Conservation (phyloP, 2,113 vertebrate genomes). For the Phalacrocorax aristotelis region DNA sequence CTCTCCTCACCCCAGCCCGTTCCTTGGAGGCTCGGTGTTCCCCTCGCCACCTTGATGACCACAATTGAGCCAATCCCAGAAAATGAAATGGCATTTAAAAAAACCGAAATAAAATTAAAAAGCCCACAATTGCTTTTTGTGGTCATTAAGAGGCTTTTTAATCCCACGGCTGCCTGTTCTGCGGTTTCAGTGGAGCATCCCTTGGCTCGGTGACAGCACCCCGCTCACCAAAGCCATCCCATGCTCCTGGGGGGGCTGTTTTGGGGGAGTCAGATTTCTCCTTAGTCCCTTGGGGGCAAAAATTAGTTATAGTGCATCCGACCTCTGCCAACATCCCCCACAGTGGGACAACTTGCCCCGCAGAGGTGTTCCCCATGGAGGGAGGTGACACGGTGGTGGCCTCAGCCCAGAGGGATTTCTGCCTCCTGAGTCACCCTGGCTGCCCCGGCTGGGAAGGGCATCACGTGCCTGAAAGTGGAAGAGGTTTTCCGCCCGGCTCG, state of each 20-base stretch:
- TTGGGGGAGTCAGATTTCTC: not conserved
- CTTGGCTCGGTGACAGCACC: not conserved
- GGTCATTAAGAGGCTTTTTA: not conserved
- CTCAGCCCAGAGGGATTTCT: not conserved
- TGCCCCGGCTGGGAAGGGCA: not conserved
- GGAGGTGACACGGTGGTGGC: not conserved
- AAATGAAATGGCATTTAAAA: not conserved
- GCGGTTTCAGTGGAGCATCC: not conserved
- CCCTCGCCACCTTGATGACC: not conserved
- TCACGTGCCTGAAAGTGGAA: not conserved
- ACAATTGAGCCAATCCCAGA: not conserved
- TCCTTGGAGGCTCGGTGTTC: not conserved
- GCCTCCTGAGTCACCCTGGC: not conserved
- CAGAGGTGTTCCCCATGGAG: fast-evolving
- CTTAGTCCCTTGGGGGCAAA: fast-evolving
- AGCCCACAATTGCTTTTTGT: not conserved
- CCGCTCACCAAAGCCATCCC: not conserved
- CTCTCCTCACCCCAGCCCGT: not conserved
- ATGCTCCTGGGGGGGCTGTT: fast-evolving
- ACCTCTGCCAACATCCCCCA: fast-evolving
- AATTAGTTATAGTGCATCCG: fast-evolving
- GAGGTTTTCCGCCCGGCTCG: not conserved
- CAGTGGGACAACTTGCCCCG: fast-evolving
- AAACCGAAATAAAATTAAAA: not conserved
- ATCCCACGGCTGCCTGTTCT: not conserved